Percentiles rank a stretch among this genome's conserved stretches.
Conservation (phyloP, 2,113 vertebrate species). For the Colius striatus region DNA sequence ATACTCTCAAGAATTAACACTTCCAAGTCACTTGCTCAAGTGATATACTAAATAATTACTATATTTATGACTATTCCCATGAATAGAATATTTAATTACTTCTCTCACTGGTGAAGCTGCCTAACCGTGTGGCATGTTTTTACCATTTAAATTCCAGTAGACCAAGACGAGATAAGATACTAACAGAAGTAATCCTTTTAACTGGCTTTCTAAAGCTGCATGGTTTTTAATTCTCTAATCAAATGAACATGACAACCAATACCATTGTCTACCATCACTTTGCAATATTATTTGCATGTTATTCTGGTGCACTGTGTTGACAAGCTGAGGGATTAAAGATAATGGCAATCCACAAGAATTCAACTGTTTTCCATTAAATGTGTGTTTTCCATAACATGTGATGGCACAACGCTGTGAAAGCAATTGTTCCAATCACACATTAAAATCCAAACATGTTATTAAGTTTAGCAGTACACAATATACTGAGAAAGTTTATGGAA, state of each 20-base stretch:
- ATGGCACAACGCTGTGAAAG: not conserved
- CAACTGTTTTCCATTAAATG: not conserved
- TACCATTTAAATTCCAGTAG: not conserved
- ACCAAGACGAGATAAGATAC: not conserved
- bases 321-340: not conserved
- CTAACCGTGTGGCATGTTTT: not conserved
- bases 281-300: not conserved
- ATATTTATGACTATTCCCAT: not conserved
- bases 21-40: not conserved
- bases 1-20: not conserved
- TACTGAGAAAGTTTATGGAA: constrained; percentile 27
- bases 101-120: not conserved
- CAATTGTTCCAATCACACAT: not conserved
- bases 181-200: not conserved
- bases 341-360: not conserved
- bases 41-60: not conserved
- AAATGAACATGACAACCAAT: not conserved
- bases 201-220: not conserved
- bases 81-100: not conserved
- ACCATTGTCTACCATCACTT: not conserved
- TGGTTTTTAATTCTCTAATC: not conserved
- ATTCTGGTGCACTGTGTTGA: not conserved
- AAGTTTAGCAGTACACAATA: constrained; percentile 45
- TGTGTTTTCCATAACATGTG: not conserved
- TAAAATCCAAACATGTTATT: constrained; percentile 37